A percentile compares a stretch with the other conserved stretches of the same genome.
These are phyloP conservation scores for Agriopis leucophaearia DNA, from an alignment of 2,888 invertebrate species.

Conservation along the genomic window DNA sequence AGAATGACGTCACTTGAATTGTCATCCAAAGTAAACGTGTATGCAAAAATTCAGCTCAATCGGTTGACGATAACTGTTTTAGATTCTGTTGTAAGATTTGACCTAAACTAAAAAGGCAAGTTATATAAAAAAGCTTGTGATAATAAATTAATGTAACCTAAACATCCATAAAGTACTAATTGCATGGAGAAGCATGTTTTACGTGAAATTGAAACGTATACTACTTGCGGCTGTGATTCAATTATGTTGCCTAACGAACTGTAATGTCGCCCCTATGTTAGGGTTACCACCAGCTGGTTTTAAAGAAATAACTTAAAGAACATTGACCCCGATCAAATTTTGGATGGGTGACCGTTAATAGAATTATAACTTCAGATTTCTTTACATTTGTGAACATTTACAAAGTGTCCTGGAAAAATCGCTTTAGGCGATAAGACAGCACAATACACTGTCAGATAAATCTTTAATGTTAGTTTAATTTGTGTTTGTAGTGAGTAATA, in stretches of 20 bases:
- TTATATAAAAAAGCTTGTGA: background rate
- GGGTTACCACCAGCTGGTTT: slow-evolving; percentile 17
- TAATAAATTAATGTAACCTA: background rate
- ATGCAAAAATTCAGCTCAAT: too few species aligned
- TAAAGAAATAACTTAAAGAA: background rate
- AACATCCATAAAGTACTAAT: slow-evolving; percentile 31
- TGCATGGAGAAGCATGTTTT: slow-evolving; percentile 42
- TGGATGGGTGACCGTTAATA: background rate
- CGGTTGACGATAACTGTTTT: too few species aligned
- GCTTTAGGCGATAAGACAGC: too few species aligned
- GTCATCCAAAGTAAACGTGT: too few species aligned
- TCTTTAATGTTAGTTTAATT: too few species aligned
- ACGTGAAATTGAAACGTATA: slow-evolving; percentile 40
- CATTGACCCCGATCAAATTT: background rate
- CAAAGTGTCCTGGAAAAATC: too few species aligned
- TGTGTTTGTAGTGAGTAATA: too few species aligned
- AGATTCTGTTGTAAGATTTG: too few species aligned
- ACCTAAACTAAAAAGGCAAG: too few species aligned
- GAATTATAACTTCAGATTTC: background rate
- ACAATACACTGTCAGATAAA: too few species aligned
- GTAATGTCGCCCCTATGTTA: slow-evolving; percentile 51
- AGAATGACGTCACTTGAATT: too few species aligned
- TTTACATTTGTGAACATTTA: too few species aligned
- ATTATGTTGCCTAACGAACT: slow-evolving; percentile 61
- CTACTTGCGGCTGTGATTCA: slow-evolving; percentile 56